Evolutionary conservation across 2,888 invertebrate genomes (phyloP).

Genomic region (Punctoribates punctum): DNA sequence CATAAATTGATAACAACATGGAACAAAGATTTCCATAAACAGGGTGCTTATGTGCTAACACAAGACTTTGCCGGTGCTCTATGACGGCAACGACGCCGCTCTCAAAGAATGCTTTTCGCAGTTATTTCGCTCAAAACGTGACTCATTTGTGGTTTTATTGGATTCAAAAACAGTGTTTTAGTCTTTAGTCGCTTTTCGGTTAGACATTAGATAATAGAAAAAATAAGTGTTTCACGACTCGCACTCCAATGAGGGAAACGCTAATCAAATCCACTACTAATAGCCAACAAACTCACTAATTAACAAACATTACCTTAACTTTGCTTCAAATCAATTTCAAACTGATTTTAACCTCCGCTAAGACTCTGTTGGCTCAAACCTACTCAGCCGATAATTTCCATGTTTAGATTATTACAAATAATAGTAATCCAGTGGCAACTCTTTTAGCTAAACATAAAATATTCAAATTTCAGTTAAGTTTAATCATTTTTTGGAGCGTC

Average conservation of each 20-base stretch:
- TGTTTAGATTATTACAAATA: neutral
- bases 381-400: neutral
- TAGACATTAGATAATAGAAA: conserved; percentile 18
- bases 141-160: conserved; percentile 19
- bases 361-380: no score
- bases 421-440: neutral
- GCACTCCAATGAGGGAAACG: neutral
- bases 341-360: no score
- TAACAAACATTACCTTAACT: conserved; percentile 14
- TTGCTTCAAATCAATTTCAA: neutral
- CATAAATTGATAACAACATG: neutral
- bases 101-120: neutral
- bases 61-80: neutral
- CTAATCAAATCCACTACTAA: conserved; percentile 15
- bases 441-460: neutral
- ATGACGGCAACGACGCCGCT: neutral
- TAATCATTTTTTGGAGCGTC: neutral
- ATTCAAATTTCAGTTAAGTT: neutral
- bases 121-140: neutral
- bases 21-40: conserved; percentile 6
- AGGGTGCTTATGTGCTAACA: neutral
- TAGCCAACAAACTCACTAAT: conserved; percentile 1
- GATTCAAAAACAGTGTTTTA: neutral
- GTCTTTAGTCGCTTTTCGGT: neutral
- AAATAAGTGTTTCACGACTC: neutral